These are phyloP conservation scores for Brachyptera risi DNA, from an alignment of 2,888 invertebrate species.

Conservation along the genomic window DNA sequence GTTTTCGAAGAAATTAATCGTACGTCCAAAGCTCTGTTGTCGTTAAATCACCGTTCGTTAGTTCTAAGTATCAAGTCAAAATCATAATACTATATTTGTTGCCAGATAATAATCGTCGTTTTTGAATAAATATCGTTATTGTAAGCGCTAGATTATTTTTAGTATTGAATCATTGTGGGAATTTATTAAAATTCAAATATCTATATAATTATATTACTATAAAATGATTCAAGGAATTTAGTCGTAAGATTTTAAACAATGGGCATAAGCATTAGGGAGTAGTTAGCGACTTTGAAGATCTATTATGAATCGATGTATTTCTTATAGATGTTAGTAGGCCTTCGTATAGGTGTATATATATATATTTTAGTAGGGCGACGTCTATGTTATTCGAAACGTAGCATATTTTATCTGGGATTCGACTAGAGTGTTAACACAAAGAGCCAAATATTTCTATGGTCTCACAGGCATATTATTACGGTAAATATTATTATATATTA, in stretches of 20 bases:
- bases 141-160: slow-evolving; percentile 31
- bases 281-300: not conserved
- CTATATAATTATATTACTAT: not conserved
- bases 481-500: too few species aligned
- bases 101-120: slow-evolving; percentile 4
- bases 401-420: not conserved
- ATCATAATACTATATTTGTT: not conserved
- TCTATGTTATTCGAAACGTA: not conserved
- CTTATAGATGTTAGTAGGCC: not conserved
- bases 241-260: not conserved
- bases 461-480: not conserved
- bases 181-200: not conserved
- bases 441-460: slow-evolving; percentile 5
- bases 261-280: too few species aligned
- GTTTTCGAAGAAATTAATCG: slow-evolving; percentile 28
- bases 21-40: slow-evolving; percentile 25
- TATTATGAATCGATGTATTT: not conserved
- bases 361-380: not conserved
- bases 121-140: slow-evolving; percentile 24
- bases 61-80: not conserved
- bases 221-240: not conserved
- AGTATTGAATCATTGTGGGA: slow-evolving; percentile 12
- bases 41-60: not conserved
- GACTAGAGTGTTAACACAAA: not conserved
- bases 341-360: too few species aligned